A percentile compares a stretch with the other conserved stretches of the same genome.
Evolutionary conservation across 2,888 invertebrate genomes (phyloP).

Genomic region (Leptinotarsa tumamoca): DNA sequence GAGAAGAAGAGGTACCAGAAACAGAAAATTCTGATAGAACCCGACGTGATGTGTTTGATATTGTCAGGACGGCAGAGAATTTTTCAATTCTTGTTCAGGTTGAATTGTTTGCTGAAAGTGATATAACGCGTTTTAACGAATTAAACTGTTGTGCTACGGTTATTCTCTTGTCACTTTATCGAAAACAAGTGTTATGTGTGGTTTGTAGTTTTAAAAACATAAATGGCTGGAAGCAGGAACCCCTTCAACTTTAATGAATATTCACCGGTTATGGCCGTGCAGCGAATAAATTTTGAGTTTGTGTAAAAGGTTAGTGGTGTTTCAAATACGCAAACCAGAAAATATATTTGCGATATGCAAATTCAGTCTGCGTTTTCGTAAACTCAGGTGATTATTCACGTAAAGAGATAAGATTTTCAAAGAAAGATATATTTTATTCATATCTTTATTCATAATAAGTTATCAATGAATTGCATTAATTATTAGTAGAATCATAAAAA

Average conservation of each 20-base stretch:
- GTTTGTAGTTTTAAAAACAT: slow-evolving; percentile 8
- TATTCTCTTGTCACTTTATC: neutral
- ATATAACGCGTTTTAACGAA: neutral
- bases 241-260: slow-evolving; percentile 11
- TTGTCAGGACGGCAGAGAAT: neutral
- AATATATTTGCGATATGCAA: neutral
- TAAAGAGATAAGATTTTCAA: neutral
- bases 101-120: neutral
- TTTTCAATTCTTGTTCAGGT: neutral
- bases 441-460: slow-evolving; percentile 2
- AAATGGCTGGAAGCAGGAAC: slow-evolving; percentile 10
- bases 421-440: neutral
- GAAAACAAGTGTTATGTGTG: neutral
- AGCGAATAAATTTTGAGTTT: neutral
- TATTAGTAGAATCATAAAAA: slow-evolving; percentile 11
- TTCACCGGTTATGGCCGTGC: slow-evolving; percentile 8
- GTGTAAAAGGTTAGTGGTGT: slow-evolving; percentile 4
- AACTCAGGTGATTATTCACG: neutral
- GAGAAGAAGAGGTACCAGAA: slow-evolving; percentile 11
- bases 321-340: neutral
- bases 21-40: neutral
- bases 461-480: neutral
- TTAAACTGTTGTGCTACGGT: neutral
- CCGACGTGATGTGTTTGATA: slow-evolving; percentile 14
- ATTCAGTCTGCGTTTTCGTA: slow-evolving; percentile 3